These are phyloP conservation scores for Cataglyphis livida DNA, from an alignment of 2,888 invertebrate genomes.

Conservation along the genomic window DNA sequence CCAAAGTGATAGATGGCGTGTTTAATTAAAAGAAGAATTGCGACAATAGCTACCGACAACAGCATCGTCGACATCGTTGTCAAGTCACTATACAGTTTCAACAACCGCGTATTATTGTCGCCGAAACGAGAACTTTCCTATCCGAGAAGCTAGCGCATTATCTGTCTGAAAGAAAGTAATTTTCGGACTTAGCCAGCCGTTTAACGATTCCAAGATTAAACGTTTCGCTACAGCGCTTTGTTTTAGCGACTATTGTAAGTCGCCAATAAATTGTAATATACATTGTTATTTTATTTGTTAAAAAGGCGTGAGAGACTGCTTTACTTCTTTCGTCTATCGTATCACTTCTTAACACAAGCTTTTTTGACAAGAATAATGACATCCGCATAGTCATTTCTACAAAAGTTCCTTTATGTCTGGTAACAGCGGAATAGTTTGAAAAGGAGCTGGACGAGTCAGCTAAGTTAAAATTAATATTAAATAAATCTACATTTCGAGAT, in stretches of 20 bases:
- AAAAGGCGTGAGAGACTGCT: not conserved
- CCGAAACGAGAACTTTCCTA: conserved; percentile 38
- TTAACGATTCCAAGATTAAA: conserved; percentile 42
- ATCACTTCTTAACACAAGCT: not conserved
- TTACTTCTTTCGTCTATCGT: conserved; percentile 1
- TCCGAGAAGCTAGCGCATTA: conserved; percentile 23
- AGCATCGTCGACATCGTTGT: conserved; percentile 10
- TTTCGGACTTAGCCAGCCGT: conserved; percentile 34
- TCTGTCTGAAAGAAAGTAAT: conserved; percentile 46
- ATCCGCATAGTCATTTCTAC: conserved; percentile 11
- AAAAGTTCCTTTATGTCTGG: not conserved
- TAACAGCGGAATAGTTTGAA: conserved; percentile 12
- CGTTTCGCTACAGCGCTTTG: not conserved
- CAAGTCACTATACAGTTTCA: not conserved
- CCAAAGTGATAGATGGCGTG: conserved; percentile 63
- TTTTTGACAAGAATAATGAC: conserved; percentile 13
- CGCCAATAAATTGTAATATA: conserved; percentile 19
- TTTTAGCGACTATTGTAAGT: conserved; percentile 33
- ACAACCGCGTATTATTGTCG: conserved; percentile 33
- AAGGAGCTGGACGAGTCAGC: too few species aligned
- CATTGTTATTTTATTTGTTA: not conserved
- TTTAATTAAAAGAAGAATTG: conserved; percentile 75
- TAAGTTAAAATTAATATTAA: too few species aligned
- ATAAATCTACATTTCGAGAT: too few species aligned
- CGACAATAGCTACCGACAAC: conserved; percentile 48